Percentiles rank a stretch among this genome's conserved stretches.
Evolutionary conservation across 2,113 vertebrate species (phyloP).

Genomic region (Vanacampus margaritifer): DNA sequence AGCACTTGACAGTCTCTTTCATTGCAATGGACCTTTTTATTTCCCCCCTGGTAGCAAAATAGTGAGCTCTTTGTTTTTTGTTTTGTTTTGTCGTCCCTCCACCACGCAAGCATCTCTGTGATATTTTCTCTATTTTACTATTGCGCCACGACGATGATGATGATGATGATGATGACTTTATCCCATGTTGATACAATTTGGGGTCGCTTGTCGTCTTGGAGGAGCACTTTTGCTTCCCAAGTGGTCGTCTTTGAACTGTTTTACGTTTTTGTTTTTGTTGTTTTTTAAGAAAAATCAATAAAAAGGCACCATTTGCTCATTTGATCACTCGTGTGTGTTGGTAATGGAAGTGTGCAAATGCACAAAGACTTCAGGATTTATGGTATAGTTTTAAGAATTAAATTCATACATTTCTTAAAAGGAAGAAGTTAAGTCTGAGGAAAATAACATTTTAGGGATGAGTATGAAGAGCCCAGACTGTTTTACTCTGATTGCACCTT

Average conservation of each 20-base stretch:
- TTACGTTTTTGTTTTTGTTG: conserved; percentile 65
- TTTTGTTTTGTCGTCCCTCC: conserved; percentile 59
- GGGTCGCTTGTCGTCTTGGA: conserved; percentile 75
- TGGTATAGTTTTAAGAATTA: no score
- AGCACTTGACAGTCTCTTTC: conserved; percentile 81
- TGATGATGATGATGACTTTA: conserved; percentile 51
- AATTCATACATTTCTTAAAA: no score
- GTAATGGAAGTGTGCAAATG: not conserved
- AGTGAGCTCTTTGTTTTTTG: conserved; percentile 77
- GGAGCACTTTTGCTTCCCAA: conserved; percentile 75
- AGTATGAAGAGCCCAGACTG: no score
- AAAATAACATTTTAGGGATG: no score
- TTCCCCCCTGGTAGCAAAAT: conserved; percentile 77
- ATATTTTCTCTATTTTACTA: conserved; percentile 76
- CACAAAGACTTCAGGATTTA: no score
- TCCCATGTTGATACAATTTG: conserved; percentile 64
- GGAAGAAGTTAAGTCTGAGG: no score
- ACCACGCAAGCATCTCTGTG: conserved; percentile 77
- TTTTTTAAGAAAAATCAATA: conserved; percentile 75
- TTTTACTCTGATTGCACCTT: no score
- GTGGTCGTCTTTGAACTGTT: conserved; percentile 76
- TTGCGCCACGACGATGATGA: conserved; percentile 45
- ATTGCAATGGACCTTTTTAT: conserved; percentile 75
- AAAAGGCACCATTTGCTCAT: conserved; percentile 73
- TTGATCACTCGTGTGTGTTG: conserved; percentile 38